Evolutionary conservation across 2,797 vertebrate species (phyloP), one percentile per base, ranked within the genome.

Genomic region (Gymnopithys bicolor): DNA sequence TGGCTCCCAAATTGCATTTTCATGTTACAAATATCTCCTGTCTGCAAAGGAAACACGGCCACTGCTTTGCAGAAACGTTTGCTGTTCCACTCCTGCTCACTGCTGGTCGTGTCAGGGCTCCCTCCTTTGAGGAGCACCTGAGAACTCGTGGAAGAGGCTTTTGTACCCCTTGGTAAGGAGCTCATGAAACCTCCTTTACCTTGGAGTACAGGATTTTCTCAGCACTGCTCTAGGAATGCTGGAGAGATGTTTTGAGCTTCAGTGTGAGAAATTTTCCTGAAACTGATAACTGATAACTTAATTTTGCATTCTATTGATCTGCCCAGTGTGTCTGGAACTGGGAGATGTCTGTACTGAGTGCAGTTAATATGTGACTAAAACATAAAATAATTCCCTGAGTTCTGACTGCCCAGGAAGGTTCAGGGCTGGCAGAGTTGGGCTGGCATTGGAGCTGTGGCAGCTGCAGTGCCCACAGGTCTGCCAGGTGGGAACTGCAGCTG

Each of bases 1-100:
- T 52, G 39, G 37, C 59, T 90, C 71, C 78, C 75, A 87, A 66
- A 79, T 46, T 53, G 43, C 19, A 2, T 71, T 89, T 89, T 85
- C 22, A 2, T 32, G 24, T 83, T 69, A 80, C 77, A 71, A 74
- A 11, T 73, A 4, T 67, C 43, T 79, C 63, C 19, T 64, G 30
- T 51, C 70, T 92, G 49, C 56, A 74, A 23, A 68, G 77, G 59
- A 23, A 77, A 53, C 24, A 3, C 4, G 5, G 39, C 39, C 3
- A 5, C 15, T 78, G 13, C 18, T 41, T 51, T 62, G 16, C 14
- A 75, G 79, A 63, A 71, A 11, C 8, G 22, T 32, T 21, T 32
- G 64, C 43, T 5, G 3, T 48, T 80, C 60, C 19, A 3, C 46
- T 66, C 45, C 49, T 78, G 66, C 52, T 92, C 4, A 1, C n/a